A percentile compares a stretch with the other conserved stretches of the same genome.
These are phyloP conservation scores for Caenorhabditis imperialis DNA, from an alignment of 2,888 invertebrate genomes.

Conservation along the genomic window DNA sequence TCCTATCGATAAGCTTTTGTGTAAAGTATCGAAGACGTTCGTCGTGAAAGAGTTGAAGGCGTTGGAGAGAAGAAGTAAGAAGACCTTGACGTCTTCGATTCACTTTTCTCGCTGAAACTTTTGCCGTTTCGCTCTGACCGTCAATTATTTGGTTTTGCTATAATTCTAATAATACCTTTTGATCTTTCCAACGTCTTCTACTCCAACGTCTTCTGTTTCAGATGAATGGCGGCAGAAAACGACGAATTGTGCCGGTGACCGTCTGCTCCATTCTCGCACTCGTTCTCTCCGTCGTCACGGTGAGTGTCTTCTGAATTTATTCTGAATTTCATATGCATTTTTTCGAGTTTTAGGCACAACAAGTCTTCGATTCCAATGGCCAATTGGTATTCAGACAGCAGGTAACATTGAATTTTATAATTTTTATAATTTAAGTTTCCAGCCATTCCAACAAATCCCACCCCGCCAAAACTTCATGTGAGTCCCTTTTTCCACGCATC, in stretches of 20 bases:
- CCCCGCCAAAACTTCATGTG: conserved; percentile 23
- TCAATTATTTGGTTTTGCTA: too few species aligned
- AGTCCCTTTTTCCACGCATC: conserved; percentile 7
- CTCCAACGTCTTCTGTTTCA: too few species aligned
- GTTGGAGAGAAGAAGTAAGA: too few species aligned
- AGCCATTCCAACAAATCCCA: conserved; percentile 13
- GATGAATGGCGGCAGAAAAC: conserved; percentile 44
- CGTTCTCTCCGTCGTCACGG: conserved; percentile 32
- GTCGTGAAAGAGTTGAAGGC: too few species aligned
- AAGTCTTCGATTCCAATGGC: conserved; percentile 34
- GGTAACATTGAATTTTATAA: neutral
- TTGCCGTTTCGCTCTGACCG: too few species aligned
- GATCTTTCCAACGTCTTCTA: too few species aligned
- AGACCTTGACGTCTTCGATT: too few species aligned
- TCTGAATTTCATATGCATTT: neutral
- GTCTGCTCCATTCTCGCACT: conserved; percentile 21
- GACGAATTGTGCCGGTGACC: conserved; percentile 23
- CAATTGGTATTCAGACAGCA: conserved; percentile 27
- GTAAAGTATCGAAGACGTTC: too few species aligned
- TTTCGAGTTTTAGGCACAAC: conserved; percentile 29
- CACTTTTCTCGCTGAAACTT: too few species aligned
- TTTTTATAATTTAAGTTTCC: conserved; percentile 18
- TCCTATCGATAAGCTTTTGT: too few species aligned
- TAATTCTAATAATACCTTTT: too few species aligned
- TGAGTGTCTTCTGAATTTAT: conserved; percentile 1